These are phyloP conservation scores for Lycocorax pyrrhopterus DNA, from an alignment of 2,113 vertebrate species.

Conservation along the genomic window DNA sequence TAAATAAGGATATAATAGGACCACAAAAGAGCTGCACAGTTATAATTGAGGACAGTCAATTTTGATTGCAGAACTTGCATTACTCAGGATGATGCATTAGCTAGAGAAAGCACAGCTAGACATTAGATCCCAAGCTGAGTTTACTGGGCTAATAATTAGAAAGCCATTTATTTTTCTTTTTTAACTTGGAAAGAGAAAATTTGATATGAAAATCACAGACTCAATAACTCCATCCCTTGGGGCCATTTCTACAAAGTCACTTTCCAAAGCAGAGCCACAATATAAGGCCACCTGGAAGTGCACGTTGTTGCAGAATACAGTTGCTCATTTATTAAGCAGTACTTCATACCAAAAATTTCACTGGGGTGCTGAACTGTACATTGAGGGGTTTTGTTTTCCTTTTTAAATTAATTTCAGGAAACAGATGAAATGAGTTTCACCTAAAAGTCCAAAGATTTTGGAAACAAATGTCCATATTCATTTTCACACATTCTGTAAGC, in stretches of 20 bases:
- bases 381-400: not conserved
- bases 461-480: not conserved
- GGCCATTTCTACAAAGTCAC: constrained; percentile 30
- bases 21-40: not conserved
- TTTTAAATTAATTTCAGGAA: constrained; percentile 6
- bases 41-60: not conserved
- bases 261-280: constrained; percentile 22
- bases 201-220: constrained; percentile 30
- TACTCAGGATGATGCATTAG: not conserved
- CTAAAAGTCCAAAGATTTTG: not conserved
- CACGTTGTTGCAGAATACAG: not conserved
- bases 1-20: not conserved
- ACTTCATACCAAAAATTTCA: not conserved
- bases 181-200: constrained; percentile 10
- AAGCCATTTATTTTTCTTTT: not conserved
- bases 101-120: constrained; percentile 29
- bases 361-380: not conserved
- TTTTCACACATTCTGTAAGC: not conserved
- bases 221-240: not conserved
- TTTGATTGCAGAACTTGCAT: not conserved
- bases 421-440: not conserved
- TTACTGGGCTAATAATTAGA: constrained; percentile 29
- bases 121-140: constrained; percentile 23
- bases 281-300: constrained; percentile 39
- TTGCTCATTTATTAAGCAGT: not conserved